These are phyloP conservation scores for Odontesthes bonariensis DNA, from an alignment of 2,113 vertebrate genomes.

Conservation along the genomic window DNA sequence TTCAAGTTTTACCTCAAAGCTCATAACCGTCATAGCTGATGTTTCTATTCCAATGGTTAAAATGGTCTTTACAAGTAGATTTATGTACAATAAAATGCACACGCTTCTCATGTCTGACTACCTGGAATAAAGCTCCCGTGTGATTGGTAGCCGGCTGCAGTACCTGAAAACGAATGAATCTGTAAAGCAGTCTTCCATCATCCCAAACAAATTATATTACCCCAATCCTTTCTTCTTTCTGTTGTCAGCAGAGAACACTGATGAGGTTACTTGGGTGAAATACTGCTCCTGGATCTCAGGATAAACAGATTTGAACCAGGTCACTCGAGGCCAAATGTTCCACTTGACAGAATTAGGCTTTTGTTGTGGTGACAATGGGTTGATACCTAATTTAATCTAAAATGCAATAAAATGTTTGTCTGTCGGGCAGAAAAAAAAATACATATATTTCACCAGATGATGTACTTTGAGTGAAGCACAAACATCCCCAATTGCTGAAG, in stretches of 20 bases:
- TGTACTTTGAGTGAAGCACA: neutral
- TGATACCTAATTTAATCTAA: constrained; percentile 38
- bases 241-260: constrained; percentile 51
- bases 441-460: constrained; percentile 10
- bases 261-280: constrained; percentile 62
- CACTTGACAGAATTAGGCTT: constrained; percentile 52
- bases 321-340: constrained; percentile 48
- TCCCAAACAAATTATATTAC: constrained; percentile 32
- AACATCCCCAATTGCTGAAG: neutral
- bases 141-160: neutral
- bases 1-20: too few relatives aligned
- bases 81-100: constrained; percentile 2
- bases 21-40: neutral
- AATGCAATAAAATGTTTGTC: constrained; percentile 41
- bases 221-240: neutral
- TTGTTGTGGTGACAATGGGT: constrained; percentile 22
- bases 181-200: constrained; percentile 30
- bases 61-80: neutral
- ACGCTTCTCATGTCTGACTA: neutral
- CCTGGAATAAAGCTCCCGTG: neutral
- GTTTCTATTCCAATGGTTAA: neutral
- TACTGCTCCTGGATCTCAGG: constrained; percentile 44
- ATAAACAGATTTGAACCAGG: constrained; percentile 66
- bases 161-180: constrained; percentile 23
- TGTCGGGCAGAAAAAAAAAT: constrained; percentile 13